Base-by-base conservation (phyloP, 2,888 invertebrate species). In the Callosobruchus maculatus region DNA sequence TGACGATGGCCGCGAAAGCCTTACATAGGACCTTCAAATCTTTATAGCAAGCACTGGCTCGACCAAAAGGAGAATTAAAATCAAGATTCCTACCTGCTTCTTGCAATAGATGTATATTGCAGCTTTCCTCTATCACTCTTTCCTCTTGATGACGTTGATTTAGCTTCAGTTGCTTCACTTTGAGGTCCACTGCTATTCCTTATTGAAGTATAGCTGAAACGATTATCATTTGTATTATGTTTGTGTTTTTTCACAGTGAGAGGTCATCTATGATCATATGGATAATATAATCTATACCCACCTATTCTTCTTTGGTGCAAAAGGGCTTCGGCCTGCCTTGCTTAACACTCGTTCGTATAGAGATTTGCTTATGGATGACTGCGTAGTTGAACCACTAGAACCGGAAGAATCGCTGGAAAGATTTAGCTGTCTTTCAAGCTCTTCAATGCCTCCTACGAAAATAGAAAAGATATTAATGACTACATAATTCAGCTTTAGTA, bases 361-460 rank as follows among this genome's bases (percentile, higher is more conserved):
- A 70, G 91, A 92, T 85, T 93, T 93, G 85, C 93, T 94, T 80
- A 94, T 93, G 0, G 91, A 88, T 0, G 92, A 88, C 13, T 92
- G 90, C 0, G 94, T 93, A 0, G 91, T 91, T 13, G 89, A 87
- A 21, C 82, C 84, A 21, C 81, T 83, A 0, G 85, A 78, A 68
- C 81, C 81, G 73, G 90, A 31, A 22, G 70, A 70, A 20, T 71
- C 75, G 74, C 77, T 78, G 3, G 74, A 72, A 22, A 73, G 66
- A 26, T 77, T 87, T 20, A 95, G 86, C 76, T 95, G 95, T 82
- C 93, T 95, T 85, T 96, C 96, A 20, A 96, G 85, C 82, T 96
- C 94, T 83, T 96, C 96, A 0, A 96, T 91, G 20, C 96, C 96
- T 78, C 94, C 93, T 93, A 80, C n/a, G n/a, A n/a, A n/a, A n/a